Evolutionary conservation across 2,888 invertebrate genomes (phyloP).

Genomic region (Atrina japonica): DNA sequence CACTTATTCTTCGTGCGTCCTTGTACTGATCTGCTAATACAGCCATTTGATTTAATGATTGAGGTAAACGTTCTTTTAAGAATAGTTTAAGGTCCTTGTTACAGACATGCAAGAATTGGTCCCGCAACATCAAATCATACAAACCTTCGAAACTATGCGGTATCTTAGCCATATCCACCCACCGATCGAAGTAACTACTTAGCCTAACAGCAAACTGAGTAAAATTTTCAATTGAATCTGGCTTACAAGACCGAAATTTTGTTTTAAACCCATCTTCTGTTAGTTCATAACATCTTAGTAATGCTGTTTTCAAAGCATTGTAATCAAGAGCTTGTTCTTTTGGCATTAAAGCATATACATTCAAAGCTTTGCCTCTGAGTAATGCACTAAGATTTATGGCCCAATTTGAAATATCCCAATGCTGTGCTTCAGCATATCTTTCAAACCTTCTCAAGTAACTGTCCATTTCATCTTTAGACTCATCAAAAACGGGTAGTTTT

Average conservation of each 20-base stretch:
- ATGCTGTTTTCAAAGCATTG: constrained; percentile 20
- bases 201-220: constrained; percentile 26
- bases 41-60: neutral
- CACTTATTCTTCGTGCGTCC: neutral
- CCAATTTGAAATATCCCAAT: constrained; percentile 23
- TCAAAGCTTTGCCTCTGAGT: neutral
- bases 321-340: constrained; percentile 23
- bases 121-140: constrained; percentile 22
- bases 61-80: neutral
- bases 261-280: neutral
- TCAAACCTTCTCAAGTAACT: too few relatives aligned
- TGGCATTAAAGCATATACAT: constrained; percentile 23
- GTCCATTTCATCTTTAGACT: too few relatives aligned
- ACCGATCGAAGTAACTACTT: constrained; percentile 24
- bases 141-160: neutral
- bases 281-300: constrained; percentile 24
- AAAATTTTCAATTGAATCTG: constrained; percentile 22
- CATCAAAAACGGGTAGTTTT: too few relatives aligned
- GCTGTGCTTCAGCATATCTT: too few relatives aligned
- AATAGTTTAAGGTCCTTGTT: neutral
- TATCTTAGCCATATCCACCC: constrained; percentile 29
- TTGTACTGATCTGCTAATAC: constrained; percentile 1
- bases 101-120: neutral
- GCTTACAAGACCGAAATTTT: constrained; percentile 25
- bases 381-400: constrained; percentile 21